These are phyloP conservation scores for Neodiprion fabricii DNA, from an alignment of 1,140 invertebrate genomes.

Conservation along the genomic window DNA sequence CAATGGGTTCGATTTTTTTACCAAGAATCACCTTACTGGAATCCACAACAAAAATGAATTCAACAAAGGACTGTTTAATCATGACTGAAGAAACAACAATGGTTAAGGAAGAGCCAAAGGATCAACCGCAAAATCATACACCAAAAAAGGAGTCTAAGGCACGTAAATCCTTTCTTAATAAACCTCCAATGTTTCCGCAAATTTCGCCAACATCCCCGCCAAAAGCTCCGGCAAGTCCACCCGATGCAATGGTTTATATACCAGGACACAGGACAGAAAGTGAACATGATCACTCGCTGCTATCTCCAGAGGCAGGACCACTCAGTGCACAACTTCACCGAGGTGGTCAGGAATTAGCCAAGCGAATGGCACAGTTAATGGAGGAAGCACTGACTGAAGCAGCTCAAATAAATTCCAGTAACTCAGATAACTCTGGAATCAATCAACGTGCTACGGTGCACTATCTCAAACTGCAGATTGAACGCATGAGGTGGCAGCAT, in stretches of 20 bases:
- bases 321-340: constrained; percentile 54
- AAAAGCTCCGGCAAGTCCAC: constrained; percentile 21
- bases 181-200: constrained; percentile 33
- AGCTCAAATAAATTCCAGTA: constrained; percentile 34
- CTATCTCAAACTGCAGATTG: constrained; percentile 68
- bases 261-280: constrained; percentile 32
- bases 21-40: neutral
- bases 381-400: constrained; percentile 52
- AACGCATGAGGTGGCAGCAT: constrained; percentile 70
- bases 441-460: constrained; percentile 65
- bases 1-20: neutral
- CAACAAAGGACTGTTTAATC: neutral
- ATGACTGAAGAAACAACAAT: neutral
- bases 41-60: neutral
- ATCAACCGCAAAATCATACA: neutral
- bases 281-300: constrained; percentile 38
- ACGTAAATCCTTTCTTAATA: constrained; percentile 49
- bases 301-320: constrained; percentile 60
- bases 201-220: constrained; percentile 23
- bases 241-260: constrained; percentile 41
- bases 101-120: neutral
- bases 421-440: constrained; percentile 33
- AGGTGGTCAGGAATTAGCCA: constrained; percentile 47
- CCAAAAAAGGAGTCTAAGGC: constrained; percentile 44
- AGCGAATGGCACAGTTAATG: constrained; percentile 51